These are phyloP conservation scores for Sebastes taczanowskii DNA, from an alignment of 2,797 vertebrate genomes.

Conservation along the genomic window DNA sequence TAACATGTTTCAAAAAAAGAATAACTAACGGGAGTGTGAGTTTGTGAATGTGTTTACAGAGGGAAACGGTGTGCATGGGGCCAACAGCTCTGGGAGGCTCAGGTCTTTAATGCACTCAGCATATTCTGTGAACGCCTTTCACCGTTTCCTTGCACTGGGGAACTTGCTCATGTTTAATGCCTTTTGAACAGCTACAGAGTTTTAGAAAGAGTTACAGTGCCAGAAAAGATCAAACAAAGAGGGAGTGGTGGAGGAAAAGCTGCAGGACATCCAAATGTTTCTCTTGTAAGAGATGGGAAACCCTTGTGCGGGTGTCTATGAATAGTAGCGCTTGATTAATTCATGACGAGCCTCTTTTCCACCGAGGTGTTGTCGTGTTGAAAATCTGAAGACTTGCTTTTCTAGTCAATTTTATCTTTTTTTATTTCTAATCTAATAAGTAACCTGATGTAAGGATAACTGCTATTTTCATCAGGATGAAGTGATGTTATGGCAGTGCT, in stretches of 20 bases:
- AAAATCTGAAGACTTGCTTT: constrained; percentile 15
- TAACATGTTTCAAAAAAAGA: constrained; percentile 10
- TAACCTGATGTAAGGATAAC: constrained; percentile 22
- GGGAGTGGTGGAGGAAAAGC: constrained; percentile 54
- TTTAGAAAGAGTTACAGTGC: constrained; percentile 60
- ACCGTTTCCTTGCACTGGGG: constrained; percentile 54
- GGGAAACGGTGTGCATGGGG: constrained; percentile 41
- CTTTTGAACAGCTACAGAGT: constrained; percentile 68
- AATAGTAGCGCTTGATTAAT: constrained; percentile 67
- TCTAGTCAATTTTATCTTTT: neutral
- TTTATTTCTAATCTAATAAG: neutral
- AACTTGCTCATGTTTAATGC: constrained; percentile 77
- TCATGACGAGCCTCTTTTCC: constrained; percentile 52
- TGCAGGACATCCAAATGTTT: constrained; percentile 70
- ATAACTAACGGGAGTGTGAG: neutral
- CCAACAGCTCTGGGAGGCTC: constrained; percentile 43
- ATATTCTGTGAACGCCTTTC: constrained; percentile 50
- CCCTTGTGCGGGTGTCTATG: constrained; percentile 52
- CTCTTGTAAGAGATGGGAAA: constrained; percentile 60
- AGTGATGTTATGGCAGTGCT: neutral
- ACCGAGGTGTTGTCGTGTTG: constrained; percentile 11
- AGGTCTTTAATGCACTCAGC: constrained; percentile 39
- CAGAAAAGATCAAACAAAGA: constrained; percentile 74
- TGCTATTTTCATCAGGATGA: constrained; percentile 6
- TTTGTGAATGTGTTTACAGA: constrained; percentile 47